These are phyloP conservation scores for Octomys mimax DNA, from an alignment of 2,797 vertebrate genomes.

Conservation along the genomic window DNA sequence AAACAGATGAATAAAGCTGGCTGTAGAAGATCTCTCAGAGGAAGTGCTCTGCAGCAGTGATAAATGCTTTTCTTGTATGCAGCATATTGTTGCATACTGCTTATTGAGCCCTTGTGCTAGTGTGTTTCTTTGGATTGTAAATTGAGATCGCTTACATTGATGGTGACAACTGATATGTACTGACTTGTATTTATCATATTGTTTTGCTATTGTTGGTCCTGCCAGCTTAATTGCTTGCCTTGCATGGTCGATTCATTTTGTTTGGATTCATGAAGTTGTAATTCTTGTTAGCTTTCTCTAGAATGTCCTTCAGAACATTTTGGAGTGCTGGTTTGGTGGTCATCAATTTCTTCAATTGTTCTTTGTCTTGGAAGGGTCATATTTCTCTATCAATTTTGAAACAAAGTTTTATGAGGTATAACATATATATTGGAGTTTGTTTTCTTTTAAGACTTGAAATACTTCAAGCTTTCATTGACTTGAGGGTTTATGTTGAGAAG, in stretches of 20 bases:
- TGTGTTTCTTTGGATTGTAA: not conserved
- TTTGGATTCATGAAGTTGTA: not conserved
- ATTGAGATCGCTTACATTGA: not conserved
- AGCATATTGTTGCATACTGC: not conserved
- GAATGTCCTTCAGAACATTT: not conserved
- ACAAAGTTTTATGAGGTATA: not conserved
- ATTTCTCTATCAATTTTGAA: not conserved
- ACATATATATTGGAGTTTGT: not conserved
- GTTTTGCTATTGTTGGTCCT: not conserved
- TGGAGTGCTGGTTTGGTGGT: not conserved
- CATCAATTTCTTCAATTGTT: not conserved
- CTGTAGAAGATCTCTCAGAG: not conserved
- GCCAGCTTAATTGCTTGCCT: not conserved
- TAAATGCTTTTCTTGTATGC: not conserved
- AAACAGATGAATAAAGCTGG: not conserved
- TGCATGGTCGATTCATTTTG: not conserved
- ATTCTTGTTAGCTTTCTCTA: not conserved
- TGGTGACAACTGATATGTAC: not conserved
- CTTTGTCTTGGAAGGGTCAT: not conserved
- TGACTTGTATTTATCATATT: not conserved
- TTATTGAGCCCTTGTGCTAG: not conserved
- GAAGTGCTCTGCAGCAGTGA: not conserved
- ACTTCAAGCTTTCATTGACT: not conserved
- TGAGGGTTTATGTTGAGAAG: not conserved
- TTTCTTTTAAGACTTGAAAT: not conserved